A percentile compares a stretch with the other conserved stretches of the same genome.
Conservation (phyloP, 2,888 invertebrate genomes). For the Monopis laevigella region DNA sequence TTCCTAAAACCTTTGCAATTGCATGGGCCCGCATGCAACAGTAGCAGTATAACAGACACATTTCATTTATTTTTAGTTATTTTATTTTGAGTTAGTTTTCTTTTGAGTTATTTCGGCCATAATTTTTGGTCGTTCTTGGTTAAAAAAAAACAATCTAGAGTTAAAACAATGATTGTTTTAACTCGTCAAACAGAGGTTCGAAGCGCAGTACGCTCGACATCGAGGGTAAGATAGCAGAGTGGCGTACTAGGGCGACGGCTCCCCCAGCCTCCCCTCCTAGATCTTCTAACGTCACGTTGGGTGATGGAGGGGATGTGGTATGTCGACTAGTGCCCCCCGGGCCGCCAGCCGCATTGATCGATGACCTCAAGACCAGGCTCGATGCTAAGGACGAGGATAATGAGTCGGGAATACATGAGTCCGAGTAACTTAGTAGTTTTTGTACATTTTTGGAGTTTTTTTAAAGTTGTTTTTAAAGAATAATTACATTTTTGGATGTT, state of each 20-base stretch:
- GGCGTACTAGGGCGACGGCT: slow-evolving; percentile 40
- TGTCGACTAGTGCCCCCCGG: slow-evolving; percentile 36
- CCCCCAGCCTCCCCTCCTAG: slow-evolving; percentile 20
- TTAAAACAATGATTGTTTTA: neutral
- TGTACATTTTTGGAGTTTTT: too few species aligned
- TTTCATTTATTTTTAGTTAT: neutral
- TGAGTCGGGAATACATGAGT: slow-evolving; percentile 58
- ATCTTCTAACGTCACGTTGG: slow-evolving; percentile 34
- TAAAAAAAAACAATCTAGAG: neutral
- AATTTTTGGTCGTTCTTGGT: neutral
- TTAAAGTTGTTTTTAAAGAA: too few species aligned
- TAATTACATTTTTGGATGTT: too few species aligned
- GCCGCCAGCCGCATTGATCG: slow-evolving; percentile 41
- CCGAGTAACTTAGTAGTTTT: slow-evolving; percentile 52
- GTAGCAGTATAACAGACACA: neutral
- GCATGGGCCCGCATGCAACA: neutral
- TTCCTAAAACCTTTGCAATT: too few species aligned
- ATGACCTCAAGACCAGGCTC: slow-evolving; percentile 52
- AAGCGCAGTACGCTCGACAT: slow-evolving; percentile 62
- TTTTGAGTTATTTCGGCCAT: slow-evolving; percentile 1
- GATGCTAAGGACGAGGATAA: slow-evolving; percentile 56
- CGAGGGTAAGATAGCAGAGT: slow-evolving; percentile 61
- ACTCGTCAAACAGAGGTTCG: slow-evolving; percentile 45
- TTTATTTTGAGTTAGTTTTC: neutral
- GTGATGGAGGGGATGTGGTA: slow-evolving; percentile 45